Evolutionary conservation across 2,888 invertebrate species (phyloP).

Genomic region (Trachelus stipa): DNA sequence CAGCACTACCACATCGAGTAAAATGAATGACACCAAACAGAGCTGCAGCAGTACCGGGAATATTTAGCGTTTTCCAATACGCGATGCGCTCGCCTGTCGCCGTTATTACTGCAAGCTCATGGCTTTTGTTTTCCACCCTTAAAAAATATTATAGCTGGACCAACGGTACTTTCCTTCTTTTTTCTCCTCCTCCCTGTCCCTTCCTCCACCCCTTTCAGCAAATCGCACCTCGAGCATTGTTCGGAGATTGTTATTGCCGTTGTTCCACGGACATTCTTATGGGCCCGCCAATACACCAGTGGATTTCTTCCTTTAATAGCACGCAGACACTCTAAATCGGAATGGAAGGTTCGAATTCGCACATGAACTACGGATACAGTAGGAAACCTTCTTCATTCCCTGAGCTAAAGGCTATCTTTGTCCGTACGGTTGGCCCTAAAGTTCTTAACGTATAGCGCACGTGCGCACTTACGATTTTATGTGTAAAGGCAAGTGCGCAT

Average conservation of each 20-base stretch:
- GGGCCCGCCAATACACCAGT: background rate
- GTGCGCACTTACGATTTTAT: background rate
- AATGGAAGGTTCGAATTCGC: background rate
- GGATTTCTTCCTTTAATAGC: background rate
- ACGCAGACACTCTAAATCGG: background rate
- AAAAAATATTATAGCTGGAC: conserved; percentile 22
- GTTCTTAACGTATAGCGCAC: background rate
- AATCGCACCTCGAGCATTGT: conserved; percentile 1
- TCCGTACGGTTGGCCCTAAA: background rate
- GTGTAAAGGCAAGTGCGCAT: background rate
- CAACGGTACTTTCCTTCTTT: background rate
- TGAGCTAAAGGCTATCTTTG: background rate
- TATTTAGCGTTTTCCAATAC: conserved; percentile 62
- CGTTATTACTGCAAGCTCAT: conserved; percentile 28
- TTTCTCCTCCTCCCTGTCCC: background rate
- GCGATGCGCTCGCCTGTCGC: conserved; percentile 29
- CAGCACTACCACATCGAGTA: conserved; percentile 35
- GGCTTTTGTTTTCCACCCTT: conserved; percentile 24
- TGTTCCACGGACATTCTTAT: background rate
- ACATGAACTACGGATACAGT: background rate
- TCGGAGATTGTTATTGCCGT: conserved; percentile 3
- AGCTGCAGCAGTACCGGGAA: conserved; percentile 42
- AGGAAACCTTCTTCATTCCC: background rate
- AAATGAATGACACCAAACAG: conserved; percentile 57
- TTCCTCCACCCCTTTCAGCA: background rate